Percentiles rank a stretch among this genome's conserved stretches.
Evolutionary conservation across 2,113 vertebrate species (phyloP).

Genomic region (Neotoma lepida): DNA sequence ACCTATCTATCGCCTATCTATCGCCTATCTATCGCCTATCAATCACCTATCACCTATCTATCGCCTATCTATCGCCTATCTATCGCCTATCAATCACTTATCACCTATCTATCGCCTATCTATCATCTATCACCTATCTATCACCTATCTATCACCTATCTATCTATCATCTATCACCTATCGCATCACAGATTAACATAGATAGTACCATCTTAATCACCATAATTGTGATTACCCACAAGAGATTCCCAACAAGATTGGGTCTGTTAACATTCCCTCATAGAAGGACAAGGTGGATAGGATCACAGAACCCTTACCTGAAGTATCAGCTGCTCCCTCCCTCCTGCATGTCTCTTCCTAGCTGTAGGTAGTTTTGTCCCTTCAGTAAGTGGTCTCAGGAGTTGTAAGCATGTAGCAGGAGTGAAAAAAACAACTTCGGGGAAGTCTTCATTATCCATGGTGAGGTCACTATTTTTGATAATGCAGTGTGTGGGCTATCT

Average conservation of each 20-base stretch:
- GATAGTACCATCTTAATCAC: background rate
- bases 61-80: too few relatives aligned
- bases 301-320: background rate
- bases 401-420: background rate
- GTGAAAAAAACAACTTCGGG: background rate
- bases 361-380: background rate
- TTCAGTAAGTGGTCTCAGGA: background rate
- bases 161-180: too few relatives aligned
- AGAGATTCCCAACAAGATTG: background rate
- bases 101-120: too few relatives aligned
- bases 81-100: too few relatives aligned
- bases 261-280: background rate
- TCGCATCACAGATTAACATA: background rate
- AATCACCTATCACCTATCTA: too few relatives aligned
- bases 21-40: too few relatives aligned
- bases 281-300: background rate
- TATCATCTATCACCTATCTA: too few relatives aligned
- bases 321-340: background rate
- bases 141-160: too few relatives aligned
- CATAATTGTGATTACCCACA: too few relatives aligned
- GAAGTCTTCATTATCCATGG: background rate
- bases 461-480: background rate
- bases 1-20: too few relatives aligned
- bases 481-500: background rate
- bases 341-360: too few relatives aligned